Base-by-base conservation (phyloP, 2,888 invertebrate genomes). In the Deilephila porcellus region DNA sequence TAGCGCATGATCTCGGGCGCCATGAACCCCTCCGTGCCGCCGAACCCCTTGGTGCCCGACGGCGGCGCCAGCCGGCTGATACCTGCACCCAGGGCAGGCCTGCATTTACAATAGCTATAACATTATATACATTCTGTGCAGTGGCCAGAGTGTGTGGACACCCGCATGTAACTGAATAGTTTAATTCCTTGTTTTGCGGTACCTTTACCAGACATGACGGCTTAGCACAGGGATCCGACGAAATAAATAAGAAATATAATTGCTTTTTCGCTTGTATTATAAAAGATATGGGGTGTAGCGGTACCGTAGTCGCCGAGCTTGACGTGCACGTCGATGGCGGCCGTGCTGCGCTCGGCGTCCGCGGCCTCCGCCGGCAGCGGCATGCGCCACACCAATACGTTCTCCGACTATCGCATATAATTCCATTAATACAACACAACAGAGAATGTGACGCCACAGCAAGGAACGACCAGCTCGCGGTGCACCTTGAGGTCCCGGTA, bases 1-100 rank as follows among this genome's bases (percentile, higher is more conserved):
- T 98, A 99, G 70, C 98, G 96, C 95, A 99, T 98, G 79, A 99
- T 99, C 95, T 99, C 99, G 0, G 99, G 99, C 3, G 99, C 99
- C 98, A 99, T 99, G 90, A 99, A 99, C 0, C 99, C 99, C 91
- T 99, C 99, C 0, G 99, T 99, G 2, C 99, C 99, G 0, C 99
- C 99, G 93, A 99, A 99, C 0, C 99, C 99, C 89, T 99, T 99
- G 0, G 98, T 98, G 0, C 98, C 98, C 0, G 98, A 98, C 0
- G 98, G 98, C 11, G 98, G 96, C 1, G 97, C 98, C 78, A 97
- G 95, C 62, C 98, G 95, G 83, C 98, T 98, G 75, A 99, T 99
- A 71, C 98, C 96, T 96, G 82, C 8, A 77, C 76, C 74, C 52
- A 52, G 7, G 11, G n/a, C 4, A 4, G 3, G 17, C 6, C 25